These are phyloP conservation scores for Danaus chrysippus DNA, from an alignment of 2,888 invertebrate species.

Conservation along the genomic window DNA sequence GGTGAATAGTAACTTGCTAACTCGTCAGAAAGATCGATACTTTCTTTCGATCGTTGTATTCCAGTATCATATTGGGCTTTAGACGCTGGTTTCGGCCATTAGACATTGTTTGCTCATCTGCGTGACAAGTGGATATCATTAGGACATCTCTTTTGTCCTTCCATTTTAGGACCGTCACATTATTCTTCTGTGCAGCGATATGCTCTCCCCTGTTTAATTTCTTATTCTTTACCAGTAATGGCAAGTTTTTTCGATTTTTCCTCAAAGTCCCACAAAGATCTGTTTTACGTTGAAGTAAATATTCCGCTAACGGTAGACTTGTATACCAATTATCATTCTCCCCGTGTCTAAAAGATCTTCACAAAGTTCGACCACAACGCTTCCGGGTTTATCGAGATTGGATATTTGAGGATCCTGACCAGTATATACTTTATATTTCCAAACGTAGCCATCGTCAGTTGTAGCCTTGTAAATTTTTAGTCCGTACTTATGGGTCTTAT, in stretches of 20 bases:
- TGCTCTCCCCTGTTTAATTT: slow-evolving; percentile 10
- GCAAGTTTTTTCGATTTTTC: too few species aligned
- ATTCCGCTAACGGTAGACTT: background rate
- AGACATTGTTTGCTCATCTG: slow-evolving; percentile 21
- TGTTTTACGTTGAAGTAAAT: slow-evolving; percentile 9
- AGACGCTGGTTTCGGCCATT: slow-evolving; percentile 13
- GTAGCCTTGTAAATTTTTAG: slow-evolving; percentile 31
- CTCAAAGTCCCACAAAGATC: slow-evolving; percentile 8
- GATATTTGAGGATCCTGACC: slow-evolving; percentile 22
- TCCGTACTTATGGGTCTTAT: slow-evolving; percentile 33
- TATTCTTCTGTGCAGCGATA: slow-evolving; percentile 25
- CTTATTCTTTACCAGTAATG: slow-evolving; percentile 8
- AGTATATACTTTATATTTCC: slow-evolving; percentile 29
- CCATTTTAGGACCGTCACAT: slow-evolving; percentile 26
- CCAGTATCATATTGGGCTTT: slow-evolving; percentile 10
- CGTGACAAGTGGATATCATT: slow-evolving; percentile 16
- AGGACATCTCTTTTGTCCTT: slow-evolving; percentile 26
- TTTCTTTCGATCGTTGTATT: slow-evolving; percentile 18
- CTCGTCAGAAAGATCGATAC: slow-evolving; percentile 31
- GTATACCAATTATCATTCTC: slow-evolving; percentile 8
- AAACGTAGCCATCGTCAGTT: slow-evolving; percentile 25
- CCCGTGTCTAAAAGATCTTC: slow-evolving; percentile 22
- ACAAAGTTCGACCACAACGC: slow-evolving; percentile 23
- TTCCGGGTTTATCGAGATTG: slow-evolving; percentile 27
- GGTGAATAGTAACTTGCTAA: slow-evolving; percentile 27